Conservation (phyloP, 2,113 vertebrate species). For the Alligator mississippiensis region DNA sequence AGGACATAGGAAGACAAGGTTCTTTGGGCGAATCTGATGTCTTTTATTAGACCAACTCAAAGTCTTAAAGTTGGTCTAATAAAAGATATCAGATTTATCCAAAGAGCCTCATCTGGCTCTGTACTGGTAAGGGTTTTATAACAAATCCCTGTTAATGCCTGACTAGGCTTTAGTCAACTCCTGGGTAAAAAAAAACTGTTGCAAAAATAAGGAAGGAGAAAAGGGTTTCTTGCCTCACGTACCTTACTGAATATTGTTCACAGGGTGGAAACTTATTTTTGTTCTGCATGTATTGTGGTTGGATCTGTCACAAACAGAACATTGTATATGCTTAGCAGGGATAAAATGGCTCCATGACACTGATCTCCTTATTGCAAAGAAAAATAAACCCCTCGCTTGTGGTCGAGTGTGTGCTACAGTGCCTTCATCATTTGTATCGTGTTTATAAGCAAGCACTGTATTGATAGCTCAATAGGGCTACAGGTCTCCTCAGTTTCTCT, state of each 20-base stretch:
- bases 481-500: neutral
- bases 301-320: neutral
- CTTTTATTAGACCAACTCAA: no score
- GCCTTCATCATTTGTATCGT: neutral
- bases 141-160: neutral
- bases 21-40: no score
- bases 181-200: neutral
- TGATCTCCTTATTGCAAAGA: neutral
- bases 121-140: neutral
- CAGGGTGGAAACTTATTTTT: neutral
- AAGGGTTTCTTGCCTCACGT: constrained; percentile 7
- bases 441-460: neutral
- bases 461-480: neutral
- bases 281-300: neutral
- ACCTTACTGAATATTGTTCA: neutral
- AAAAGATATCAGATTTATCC: no score
- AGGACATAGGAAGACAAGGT: no score
- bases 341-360: neutral
- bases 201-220: constrained; percentile 47
- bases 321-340: neutral
- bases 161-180: neutral
- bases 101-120: neutral
- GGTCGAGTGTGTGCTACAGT: neutral
- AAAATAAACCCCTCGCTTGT: neutral
- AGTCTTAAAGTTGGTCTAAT: no score